These are phyloP conservation scores for Daphoenositta chrysoptera DNA, from an alignment of 2,113 vertebrate species.

Conservation along the genomic window DNA sequence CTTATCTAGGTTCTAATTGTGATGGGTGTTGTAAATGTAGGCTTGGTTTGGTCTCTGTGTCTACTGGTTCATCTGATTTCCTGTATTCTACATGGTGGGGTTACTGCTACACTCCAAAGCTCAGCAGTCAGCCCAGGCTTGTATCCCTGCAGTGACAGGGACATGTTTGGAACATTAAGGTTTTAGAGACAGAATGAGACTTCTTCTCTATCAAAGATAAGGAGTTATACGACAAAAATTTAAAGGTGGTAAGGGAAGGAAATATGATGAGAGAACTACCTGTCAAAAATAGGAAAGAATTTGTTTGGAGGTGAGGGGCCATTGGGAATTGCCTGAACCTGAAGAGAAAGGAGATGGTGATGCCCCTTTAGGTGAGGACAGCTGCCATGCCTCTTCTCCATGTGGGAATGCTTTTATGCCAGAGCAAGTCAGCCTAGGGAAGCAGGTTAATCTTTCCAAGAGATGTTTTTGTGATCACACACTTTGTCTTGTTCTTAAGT, in stretches of 20 bases:
- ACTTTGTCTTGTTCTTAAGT: neutral
- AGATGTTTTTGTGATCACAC: neutral
- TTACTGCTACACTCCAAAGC: neutral
- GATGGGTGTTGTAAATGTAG: neutral
- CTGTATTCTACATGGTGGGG: rapidly evolving
- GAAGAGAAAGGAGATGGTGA: neutral
- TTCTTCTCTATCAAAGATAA: neutral
- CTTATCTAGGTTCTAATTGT: neutral
- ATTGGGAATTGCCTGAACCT: neutral
- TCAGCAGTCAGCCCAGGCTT: neutral
- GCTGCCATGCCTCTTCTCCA: rapidly evolving
- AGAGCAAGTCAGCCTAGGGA: neutral
- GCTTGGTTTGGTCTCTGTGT: neutral
- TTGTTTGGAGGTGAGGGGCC: neutral
- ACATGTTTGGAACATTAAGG: neutral
- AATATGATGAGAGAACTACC: neutral
- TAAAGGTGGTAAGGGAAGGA: neutral
- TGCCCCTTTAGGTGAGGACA: neutral
- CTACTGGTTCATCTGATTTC: neutral
- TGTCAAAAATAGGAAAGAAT: neutral
- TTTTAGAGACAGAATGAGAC: neutral
- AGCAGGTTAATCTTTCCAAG: neutral
- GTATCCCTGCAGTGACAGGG: neutral
- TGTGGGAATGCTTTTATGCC: neutral
- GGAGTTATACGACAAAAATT: neutral